These are phyloP conservation scores for Anthoscopus minutus DNA, from an alignment of 2,113 vertebrate genomes.

Conservation along the genomic window DNA sequence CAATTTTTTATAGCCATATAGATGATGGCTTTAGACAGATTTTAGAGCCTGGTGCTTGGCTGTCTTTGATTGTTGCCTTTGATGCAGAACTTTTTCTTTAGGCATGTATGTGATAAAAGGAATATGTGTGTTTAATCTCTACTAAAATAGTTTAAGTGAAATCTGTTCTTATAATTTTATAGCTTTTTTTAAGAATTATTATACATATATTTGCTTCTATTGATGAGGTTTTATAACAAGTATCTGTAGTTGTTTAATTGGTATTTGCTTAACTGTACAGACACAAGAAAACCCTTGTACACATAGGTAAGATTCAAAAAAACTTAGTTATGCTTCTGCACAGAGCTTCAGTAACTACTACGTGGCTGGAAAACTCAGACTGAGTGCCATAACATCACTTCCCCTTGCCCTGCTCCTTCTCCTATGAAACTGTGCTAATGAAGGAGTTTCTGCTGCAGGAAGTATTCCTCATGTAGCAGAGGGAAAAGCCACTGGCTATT, in stretches of 20 bases:
- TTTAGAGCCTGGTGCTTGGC: neutral
- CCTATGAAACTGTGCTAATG: neutral
- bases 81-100: neutral
- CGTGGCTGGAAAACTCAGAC: neutral
- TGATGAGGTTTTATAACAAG: neutral
- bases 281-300: neutral
- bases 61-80: neutral
- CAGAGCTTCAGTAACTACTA: neutral
- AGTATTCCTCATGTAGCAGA: neutral
- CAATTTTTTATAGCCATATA: neutral
- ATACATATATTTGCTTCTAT: neutral
- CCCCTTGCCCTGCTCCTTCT: neutral
- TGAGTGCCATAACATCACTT: neutral
- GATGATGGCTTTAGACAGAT: neutral
- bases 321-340: neutral
- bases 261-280: neutral
- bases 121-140: neutral
- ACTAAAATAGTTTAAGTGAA: neutral
- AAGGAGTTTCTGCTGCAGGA: neutral
- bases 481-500: neutral
- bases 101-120: neutral
- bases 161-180: neutral
- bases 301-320: neutral
- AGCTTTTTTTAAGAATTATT: neutral
- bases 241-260: neutral